A percentile compares a stretch with the other conserved stretches of the same genome.
Evolutionary conservation across 2,888 invertebrate genomes (phyloP).

Genomic region (Melinaea menophilus): DNA sequence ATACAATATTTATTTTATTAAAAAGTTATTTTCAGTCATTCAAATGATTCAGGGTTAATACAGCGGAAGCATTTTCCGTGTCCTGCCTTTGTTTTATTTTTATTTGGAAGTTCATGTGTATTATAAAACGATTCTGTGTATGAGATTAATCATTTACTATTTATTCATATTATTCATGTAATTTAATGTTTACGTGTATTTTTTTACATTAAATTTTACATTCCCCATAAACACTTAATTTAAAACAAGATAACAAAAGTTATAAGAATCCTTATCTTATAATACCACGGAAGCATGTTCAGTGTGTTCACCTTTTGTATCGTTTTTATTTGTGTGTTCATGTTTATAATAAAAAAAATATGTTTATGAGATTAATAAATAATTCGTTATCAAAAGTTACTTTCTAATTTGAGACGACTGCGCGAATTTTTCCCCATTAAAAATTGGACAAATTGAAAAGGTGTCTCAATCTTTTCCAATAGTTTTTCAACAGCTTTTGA

Average conservation of each 20-base stretch:
- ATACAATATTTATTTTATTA: not conserved
- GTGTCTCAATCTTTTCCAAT: conserved; percentile 51
- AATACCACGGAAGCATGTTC: not conserved
- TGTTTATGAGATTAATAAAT: too few relatives aligned
- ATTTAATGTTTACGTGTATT: too few relatives aligned
- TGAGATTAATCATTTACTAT: not conserved
- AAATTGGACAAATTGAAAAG: conserved; percentile 54
- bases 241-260: too few relatives aligned
- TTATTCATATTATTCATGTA: too few relatives aligned
- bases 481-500: conserved; percentile 32
- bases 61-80: conserved; percentile 3
- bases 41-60: conserved; percentile 18
- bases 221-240: too few relatives aligned
- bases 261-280: not conserved
- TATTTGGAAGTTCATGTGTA: not conserved
- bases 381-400: too few relatives aligned
- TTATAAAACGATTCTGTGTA: not conserved
- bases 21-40: not conserved
- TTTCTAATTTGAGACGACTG: too few relatives aligned
- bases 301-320: too few relatives aligned
- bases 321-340: too few relatives aligned
- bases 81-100: not conserved
- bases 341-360: too few relatives aligned
- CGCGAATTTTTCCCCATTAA: conserved; percentile 15
- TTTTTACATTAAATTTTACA: too few relatives aligned